These are phyloP conservation scores for Leptocoma aspasia DNA, from an alignment of 2,113 vertebrate genomes.

Conservation along the genomic window DNA sequence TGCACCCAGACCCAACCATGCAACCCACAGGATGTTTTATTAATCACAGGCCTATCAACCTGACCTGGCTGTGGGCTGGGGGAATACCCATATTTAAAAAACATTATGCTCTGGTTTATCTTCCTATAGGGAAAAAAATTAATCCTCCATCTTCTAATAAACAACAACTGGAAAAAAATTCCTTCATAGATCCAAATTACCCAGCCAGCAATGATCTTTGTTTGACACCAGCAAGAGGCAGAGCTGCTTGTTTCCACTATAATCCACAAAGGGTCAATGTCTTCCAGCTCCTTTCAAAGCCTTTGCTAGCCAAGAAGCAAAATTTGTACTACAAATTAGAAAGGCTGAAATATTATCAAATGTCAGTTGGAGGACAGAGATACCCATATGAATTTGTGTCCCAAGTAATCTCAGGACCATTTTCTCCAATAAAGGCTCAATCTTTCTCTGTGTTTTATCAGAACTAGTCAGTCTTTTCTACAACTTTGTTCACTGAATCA, in stretches of 20 bases:
- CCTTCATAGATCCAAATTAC: not conserved
- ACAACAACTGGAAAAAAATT: not conserved
- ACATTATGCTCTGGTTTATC: not conserved
- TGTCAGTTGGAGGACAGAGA: not conserved
- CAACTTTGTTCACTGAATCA: not conserved
- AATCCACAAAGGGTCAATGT: not conserved
- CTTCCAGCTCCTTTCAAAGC: not conserved
- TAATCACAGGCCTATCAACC: too few relatives aligned
- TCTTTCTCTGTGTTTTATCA: not conserved
- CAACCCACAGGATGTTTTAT: not conserved
- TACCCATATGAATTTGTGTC: not conserved
- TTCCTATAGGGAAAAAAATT: not conserved
- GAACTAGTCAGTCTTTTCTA: not conserved
- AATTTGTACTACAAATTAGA: not conserved
- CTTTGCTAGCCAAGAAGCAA: not conserved
- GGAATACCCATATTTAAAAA: not conserved
- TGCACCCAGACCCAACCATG: too few relatives aligned
- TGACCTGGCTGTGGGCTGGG: not conserved
- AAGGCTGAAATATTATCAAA: not conserved
- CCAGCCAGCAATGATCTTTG: not conserved
- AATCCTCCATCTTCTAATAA: not conserved
- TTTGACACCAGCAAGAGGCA: not conserved
- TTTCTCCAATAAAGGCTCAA: not conserved
- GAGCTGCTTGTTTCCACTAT: not conserved
- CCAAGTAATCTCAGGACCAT: not conserved